Conservation (phyloP, 2,888 invertebrate species). For the Chrysomela aeneicollis region DNA sequence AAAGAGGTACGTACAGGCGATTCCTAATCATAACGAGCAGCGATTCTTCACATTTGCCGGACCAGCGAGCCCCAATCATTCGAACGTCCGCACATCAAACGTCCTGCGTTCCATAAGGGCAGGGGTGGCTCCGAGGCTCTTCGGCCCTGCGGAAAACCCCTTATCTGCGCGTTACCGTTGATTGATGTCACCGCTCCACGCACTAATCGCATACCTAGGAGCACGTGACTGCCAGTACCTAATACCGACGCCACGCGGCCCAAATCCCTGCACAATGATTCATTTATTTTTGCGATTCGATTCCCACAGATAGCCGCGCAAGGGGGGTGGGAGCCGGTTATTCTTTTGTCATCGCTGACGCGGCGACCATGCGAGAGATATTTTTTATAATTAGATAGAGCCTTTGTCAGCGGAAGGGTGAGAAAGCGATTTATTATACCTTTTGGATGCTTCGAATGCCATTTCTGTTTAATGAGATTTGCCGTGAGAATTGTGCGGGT, state of each 20-base stretch:
- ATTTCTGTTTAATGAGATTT: constrained; percentile 42
- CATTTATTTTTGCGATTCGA: constrained; percentile 55
- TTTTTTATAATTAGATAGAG: constrained; percentile 59
- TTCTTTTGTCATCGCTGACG: constrained; percentile 40
- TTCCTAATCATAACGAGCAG: neutral
- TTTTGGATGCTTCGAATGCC: constrained; percentile 41
- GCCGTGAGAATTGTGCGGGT: constrained; percentile 36
- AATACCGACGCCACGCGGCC: constrained; percentile 56
- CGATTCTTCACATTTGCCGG: constrained; percentile 14
- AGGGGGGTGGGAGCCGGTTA: constrained; percentile 24
- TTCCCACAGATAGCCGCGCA: constrained; percentile 55
- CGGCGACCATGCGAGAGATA: constrained; percentile 54
- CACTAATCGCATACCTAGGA: constrained; percentile 58
- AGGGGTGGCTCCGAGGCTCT: constrained; percentile 25
- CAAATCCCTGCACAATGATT: constrained; percentile 59
- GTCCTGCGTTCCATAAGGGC: constrained; percentile 10
- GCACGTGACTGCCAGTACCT: constrained; percentile 55
- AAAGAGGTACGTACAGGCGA: too few relatives aligned
- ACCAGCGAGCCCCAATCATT: constrained; percentile 13
- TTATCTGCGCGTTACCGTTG: constrained; percentile 58
- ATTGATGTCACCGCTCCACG: constrained; percentile 57
- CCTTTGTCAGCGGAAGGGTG: constrained; percentile 34
- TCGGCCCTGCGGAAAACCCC: constrained; percentile 45
- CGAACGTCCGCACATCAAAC: constrained; percentile 27
- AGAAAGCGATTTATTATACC: constrained; percentile 42